Evolutionary conservation across 1,140 invertebrate genomes (phyloP).

Genomic region (Ceratosolen fusciceps): DNA sequence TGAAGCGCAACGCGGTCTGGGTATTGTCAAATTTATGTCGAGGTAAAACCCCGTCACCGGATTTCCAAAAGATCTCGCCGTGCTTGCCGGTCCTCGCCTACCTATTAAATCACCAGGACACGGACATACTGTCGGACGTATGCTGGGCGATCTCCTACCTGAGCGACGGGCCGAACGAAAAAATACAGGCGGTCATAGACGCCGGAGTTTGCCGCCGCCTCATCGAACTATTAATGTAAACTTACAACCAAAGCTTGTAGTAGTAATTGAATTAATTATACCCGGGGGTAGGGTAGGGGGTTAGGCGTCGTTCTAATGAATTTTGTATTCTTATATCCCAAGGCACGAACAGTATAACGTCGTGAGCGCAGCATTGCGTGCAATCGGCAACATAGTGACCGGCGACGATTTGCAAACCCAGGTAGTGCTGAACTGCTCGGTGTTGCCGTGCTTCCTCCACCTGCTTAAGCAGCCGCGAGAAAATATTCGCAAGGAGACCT

Average conservation of each 20-base stretch:
- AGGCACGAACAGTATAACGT: conserved; percentile 92
- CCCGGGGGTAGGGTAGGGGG: no score
- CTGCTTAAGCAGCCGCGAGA: conserved; percentile 87
- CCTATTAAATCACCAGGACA: conserved; percentile 90
- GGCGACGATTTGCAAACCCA: conserved; percentile 98
- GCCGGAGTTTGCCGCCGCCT: conserved; percentile 94
- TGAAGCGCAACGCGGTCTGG: conserved; percentile 98
- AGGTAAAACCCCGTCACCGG: conserved; percentile 96
- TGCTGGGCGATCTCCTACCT: conserved; percentile 92
- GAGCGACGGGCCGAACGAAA: conserved; percentile 97
- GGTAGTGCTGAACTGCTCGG: conserved; percentile 92
- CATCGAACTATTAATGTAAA: conserved; percentile 94
- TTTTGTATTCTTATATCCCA: conserved; percentile 45
- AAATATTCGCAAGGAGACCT: conserved; percentile 94
- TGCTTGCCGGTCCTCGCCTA: conserved; percentile 90
- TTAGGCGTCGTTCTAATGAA: conserved; percentile 30
- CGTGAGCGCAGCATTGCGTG: conserved; percentile 93
- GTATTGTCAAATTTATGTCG: conserved; percentile 96
- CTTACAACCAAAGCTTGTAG: no score
- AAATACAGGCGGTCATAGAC: conserved; percentile 98
- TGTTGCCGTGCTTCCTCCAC: conserved; percentile 87
- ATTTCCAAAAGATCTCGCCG: conserved; percentile 88
- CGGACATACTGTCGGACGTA: conserved; percentile 93
- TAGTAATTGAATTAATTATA: no score
- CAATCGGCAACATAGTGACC: conserved; percentile 98